Percentiles rank a stretch among this genome's conserved stretches.
These are phyloP conservation scores for Pluvianellus socialis DNA, from an alignment of 2,113 vertebrate genomes.

Conservation along the genomic window DNA sequence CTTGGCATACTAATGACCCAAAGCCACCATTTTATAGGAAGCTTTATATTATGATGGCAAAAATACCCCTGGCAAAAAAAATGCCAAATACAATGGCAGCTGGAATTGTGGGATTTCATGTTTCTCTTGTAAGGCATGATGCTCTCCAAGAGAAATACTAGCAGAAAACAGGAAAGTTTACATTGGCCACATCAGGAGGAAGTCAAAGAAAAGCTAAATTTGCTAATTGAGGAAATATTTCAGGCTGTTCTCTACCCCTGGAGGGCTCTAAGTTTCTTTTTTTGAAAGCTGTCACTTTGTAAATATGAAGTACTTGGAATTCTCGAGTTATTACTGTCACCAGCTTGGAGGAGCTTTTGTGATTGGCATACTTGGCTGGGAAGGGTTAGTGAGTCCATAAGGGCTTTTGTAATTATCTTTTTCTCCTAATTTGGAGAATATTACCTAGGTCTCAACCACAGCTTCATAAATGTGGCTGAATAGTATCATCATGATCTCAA, in stretches of 20 bases:
- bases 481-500: not conserved
- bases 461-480: not conserved
- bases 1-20: not conserved
- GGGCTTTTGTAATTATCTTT: not conserved
- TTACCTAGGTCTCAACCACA: not conserved
- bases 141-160: not conserved
- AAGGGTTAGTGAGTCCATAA: not conserved
- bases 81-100: not conserved
- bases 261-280: constrained; percentile 3
- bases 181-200: constrained; percentile 5
- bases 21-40: not conserved
- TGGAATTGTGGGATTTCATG: not conserved
- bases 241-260: not conserved
- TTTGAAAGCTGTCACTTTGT: constrained; percentile 29
- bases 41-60: not conserved
- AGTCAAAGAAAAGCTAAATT: constrained; percentile 17
- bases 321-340: not conserved
- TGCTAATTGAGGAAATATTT: constrained; percentile 39
- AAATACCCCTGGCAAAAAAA: not conserved
- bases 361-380: not conserved
- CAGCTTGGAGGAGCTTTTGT: not conserved
- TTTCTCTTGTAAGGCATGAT: not conserved
- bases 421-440: not conserved
- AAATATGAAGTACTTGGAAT: constrained; percentile 5
- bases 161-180: constrained; percentile 15